These are phyloP conservation scores for Brachyistius frenatus DNA, from an alignment of 2,113 vertebrate genomes.

Conservation along the genomic window DNA sequence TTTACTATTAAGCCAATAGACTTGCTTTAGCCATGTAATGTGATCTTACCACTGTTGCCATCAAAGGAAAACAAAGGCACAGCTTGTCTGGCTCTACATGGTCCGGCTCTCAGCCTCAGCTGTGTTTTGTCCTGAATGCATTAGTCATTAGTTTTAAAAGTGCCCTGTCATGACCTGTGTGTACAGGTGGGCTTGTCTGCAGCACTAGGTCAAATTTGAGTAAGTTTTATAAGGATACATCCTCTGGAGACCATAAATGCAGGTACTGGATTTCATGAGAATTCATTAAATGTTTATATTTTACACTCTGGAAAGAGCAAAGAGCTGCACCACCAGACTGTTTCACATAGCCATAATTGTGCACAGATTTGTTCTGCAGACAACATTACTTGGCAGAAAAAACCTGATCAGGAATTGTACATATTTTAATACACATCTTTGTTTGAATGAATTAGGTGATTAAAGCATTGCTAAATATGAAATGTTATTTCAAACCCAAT, in stretches of 20 bases:
- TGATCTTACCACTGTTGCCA: background rate
- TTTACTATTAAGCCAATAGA: background rate
- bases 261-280: too few relatives aligned
- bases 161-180: too few relatives aligned
- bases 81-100: too few relatives aligned
- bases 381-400: background rate
- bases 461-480: constrained; percentile 1
- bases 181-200: too few relatives aligned
- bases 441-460: background rate
- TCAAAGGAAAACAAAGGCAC: background rate
- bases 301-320: background rate
- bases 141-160: too few relatives aligned
- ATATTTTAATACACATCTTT: constrained; percentile 6
- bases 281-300: background rate
- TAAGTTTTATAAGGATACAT: too few relatives aligned
- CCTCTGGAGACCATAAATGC: too few relatives aligned
- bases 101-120: too few relatives aligned
- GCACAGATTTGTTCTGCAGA: background rate
- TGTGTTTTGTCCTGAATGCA: too few relatives aligned
- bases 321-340: too few relatives aligned
- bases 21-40: background rate
- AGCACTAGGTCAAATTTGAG: too few relatives aligned
- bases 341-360: too few relatives aligned
- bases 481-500: constrained; percentile 22
- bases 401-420: constrained; percentile 1